Conservation (phyloP, 2,888 invertebrate species). For the Lithophane leautieri region DNA sequence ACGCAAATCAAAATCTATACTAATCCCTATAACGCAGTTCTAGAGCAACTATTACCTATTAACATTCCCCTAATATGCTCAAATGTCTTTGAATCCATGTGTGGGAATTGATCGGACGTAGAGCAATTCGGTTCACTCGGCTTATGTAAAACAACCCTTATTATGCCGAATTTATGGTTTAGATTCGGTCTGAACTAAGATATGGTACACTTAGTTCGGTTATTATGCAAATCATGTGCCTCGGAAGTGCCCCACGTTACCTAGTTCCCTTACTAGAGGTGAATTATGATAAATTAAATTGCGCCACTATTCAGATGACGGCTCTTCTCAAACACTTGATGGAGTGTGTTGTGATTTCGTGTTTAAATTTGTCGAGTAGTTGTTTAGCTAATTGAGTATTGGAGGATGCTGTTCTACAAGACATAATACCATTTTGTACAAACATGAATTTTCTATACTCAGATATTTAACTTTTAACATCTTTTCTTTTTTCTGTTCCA, state of each 20-base stretch:
- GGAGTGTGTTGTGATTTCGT: constrained; percentile 53
- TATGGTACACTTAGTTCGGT: constrained; percentile 80
- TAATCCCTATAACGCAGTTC: constrained; percentile 45
- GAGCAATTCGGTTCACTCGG: constrained; percentile 70
- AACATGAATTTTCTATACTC: too few species aligned
- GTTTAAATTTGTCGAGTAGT: constrained; percentile 29
- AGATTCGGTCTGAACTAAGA: constrained; percentile 70
- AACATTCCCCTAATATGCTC: constrained; percentile 79
- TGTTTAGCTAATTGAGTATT: constrained; percentile 11
- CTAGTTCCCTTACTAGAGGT: constrained; percentile 84
- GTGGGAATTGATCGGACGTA: constrained; percentile 83
- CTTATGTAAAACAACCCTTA: constrained; percentile 75
- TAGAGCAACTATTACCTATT: constrained; percentile 63
- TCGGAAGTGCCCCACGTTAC: constrained; percentile 84
- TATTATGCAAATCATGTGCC: constrained; percentile 88
- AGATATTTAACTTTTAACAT: not conserved
- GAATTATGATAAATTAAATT: constrained; percentile 86
- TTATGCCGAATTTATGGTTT: constrained; percentile 70
- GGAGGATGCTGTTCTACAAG: too few species aligned
- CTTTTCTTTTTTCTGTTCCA: not conserved
- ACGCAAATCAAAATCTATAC: constrained; percentile 48
- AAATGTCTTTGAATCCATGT: constrained; percentile 82
- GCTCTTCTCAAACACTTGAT: constrained; percentile 56
- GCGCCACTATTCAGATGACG: constrained; percentile 70
- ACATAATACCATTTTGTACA: too few species aligned